Evolutionary conservation across 2,888 invertebrate species (phyloP), one percentile per base, ranked within the genome.

Genomic region (Epistrophella euchroma): DNA sequence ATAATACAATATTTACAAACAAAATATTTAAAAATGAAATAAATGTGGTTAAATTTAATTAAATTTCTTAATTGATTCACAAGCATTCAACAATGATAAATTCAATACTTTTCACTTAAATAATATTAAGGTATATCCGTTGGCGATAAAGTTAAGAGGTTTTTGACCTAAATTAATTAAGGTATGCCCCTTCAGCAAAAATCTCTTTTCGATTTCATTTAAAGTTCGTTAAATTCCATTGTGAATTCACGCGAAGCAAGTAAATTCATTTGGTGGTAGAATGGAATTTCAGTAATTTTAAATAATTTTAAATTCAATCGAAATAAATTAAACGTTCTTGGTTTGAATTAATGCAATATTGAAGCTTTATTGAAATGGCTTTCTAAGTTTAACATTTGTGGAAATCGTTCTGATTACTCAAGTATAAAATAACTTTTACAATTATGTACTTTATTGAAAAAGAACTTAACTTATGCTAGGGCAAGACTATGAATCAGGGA

Each of bases 1-100:
- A 15, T 15, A n/a, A 5, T 1, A 7, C 5, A 40, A 6, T 7
- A 7, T 45, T 45, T 68, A 37, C 25, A 47, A 10, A 11, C 4
- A 47, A 47, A 47, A 47, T 47, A 19, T 47, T 19, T 47, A 9
- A 19, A 70, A 70, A 74, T 74, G 6, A 45, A 17, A 17, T 45
- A 9, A 2, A 3, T 45, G 45, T 45, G 45, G 17, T 0, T 2
- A 17, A 17, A 7, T 43, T 43, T 50, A 50, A 50, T 50, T 50
- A 50, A 50, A 50, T 25, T 25, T 1, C 13, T 15, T 5, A 25
- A 50, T 50, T 22, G 22, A 25, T 50, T 5, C 11, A 25, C 25
- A 2, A 50, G 10, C 10, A 45, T 45, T 45, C 10, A n/a, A 4
- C 7, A 7, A 43, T 32, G 9, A 25, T 28, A 28, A n/a, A 15